Conservation (phyloP, 2,888 invertebrate species). For the Lepidochrysops patricia region DNA sequence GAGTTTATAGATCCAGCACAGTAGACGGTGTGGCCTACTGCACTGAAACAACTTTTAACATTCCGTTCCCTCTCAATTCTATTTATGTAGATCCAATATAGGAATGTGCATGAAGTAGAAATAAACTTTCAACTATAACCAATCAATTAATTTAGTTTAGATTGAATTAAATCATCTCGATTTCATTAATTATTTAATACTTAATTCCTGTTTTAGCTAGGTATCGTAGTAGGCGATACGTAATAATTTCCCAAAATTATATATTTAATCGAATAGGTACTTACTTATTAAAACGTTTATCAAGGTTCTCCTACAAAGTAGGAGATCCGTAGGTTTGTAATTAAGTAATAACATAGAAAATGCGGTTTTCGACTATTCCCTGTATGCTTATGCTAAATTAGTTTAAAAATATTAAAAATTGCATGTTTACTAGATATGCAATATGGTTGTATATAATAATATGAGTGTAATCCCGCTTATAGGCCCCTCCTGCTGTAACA, state of each 20-base stretch:
- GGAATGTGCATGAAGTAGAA: constrained; percentile 33
- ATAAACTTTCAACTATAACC: constrained; percentile 1
- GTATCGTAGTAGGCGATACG: background rate
- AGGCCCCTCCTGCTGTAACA: background rate
- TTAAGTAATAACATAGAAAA: background rate
- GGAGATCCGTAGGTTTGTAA: no score
- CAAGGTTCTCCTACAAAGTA: background rate
- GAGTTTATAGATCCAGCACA: constrained; percentile 64
- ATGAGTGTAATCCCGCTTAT: background rate
- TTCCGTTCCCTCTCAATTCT: constrained; percentile 24
- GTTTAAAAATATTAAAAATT: background rate
- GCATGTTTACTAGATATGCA: background rate
- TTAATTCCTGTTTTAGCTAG: background rate
- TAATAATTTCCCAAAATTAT: background rate
- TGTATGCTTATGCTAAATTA: background rate
- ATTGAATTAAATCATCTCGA: background rate
- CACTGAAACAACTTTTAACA: constrained; percentile 25
- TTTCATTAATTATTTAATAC: background rate
- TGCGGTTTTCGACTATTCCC: background rate
- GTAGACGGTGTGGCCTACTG: constrained; percentile 36
- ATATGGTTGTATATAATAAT: no score
- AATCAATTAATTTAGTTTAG: background rate
- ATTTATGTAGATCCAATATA: constrained; percentile 28
- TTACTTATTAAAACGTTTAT: background rate
- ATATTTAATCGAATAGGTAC: background rate